Percentiles rank a stretch among this genome's conserved stretches.
Evolutionary conservation across 2,888 invertebrate species (phyloP).

Genomic region (Agrotis segetum): DNA sequence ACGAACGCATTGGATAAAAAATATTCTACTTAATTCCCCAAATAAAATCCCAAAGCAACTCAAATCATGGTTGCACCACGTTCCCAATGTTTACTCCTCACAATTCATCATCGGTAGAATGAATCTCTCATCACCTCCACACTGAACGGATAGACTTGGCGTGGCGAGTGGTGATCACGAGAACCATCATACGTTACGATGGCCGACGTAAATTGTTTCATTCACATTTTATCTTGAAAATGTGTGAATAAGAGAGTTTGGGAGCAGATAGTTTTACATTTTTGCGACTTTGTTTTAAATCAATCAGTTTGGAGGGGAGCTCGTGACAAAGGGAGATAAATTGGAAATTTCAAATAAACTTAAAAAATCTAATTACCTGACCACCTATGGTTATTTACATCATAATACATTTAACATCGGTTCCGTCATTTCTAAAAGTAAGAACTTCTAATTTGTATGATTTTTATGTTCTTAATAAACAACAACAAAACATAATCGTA

Average conservation of each 20-base stretch:
- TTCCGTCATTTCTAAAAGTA: no score
- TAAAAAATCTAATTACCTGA: no score
- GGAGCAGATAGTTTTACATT: neutral
- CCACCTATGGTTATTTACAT: no score
- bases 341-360: no score
- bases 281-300: neutral
- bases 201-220: constrained; percentile 26
- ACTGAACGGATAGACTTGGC: constrained; percentile 50
- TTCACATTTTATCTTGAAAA: constrained; percentile 17
- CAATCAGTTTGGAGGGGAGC: neutral
- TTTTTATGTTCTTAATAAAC: no score
- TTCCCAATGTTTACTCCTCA: constrained; percentile 78
- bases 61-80: constrained; percentile 62
- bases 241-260: neutral
- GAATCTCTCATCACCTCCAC: constrained; percentile 82
- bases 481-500: no score
- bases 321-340: no score
- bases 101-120: constrained; percentile 88
- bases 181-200: constrained; percentile 34
- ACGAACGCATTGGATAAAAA: no score
- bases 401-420: no score
- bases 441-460: no score
- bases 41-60: neutral
- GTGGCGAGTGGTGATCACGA: constrained; percentile 3
- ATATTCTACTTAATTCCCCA: neutral